A percentile compares a stretch with the other conserved stretches of the same genome.
phyloP scores from a whole-genome alignment of 1,140 invertebrate species.

The Goniozus legneri region DNA sequence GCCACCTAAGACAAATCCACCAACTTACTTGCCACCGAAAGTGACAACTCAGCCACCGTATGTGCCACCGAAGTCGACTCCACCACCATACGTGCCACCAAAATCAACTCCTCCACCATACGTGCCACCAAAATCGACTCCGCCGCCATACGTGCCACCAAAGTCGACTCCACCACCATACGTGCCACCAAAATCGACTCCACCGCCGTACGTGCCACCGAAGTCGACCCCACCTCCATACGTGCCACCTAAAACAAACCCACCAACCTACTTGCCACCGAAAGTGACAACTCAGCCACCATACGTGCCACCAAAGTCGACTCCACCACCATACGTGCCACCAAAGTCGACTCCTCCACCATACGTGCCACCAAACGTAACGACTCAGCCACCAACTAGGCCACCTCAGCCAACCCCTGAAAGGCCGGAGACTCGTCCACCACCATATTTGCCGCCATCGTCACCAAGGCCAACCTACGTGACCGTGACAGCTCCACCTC shows the following conservation, averaged over 20 bases:
- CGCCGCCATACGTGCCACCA: slow-evolving; percentile 3
- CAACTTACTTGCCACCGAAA: slow-evolving; percentile 1
- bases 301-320: slow-evolving; percentile 2
- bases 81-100: not conserved
- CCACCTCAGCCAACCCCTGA: not conserved
- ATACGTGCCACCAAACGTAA: slow-evolving; percentile 3
- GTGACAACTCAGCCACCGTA: slow-evolving; percentile 1
- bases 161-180: not conserved
- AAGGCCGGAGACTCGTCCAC: slow-evolving; percentile 23
- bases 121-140: not conserved
- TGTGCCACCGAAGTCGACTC: not conserved
- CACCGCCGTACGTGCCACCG: not conserved
- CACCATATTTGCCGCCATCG: slow-evolving; percentile 39
- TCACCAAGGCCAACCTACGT: slow-evolving; percentile 28
- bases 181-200: slow-evolving; percentile 1
- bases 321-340: slow-evolving; percentile 1
- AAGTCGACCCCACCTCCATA: not conserved
- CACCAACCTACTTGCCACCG: not conserved
- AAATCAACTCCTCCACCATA: not conserved
- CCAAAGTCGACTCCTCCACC: slow-evolving; percentile 8
- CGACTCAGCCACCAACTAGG: not conserved
- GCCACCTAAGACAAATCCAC: slow-evolving; percentile 3
- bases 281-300: not conserved
- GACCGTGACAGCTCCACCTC: slow-evolving; percentile 36
- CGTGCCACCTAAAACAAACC: not conserved